Evolutionary conservation across 1,140 invertebrate species (phyloP), one percentile per base, ranked within the genome.

Genomic region (Meloidogyne floridensis): DNA sequence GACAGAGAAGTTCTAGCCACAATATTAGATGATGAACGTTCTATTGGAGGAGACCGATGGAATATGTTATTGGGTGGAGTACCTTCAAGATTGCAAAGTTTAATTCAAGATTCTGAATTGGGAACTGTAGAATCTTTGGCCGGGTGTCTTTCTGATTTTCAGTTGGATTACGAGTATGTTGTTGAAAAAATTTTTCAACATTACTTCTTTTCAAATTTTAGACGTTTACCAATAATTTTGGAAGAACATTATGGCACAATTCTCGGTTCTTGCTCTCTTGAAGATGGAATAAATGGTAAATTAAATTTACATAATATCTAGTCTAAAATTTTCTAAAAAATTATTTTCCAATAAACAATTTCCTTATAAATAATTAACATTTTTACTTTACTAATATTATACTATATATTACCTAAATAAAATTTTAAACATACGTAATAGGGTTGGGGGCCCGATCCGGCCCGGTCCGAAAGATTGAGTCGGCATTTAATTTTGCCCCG

Each of bases 131-230:
- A 82, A 47, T 83, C 87, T 5, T 69, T 89, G 9, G 86, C 88
- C 54, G 88, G 88, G 42, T 89, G 88, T 79, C 81, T 89, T 70
- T 90, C 89, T 11, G 89, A 89, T 80, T 81, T 89, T 47, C 85
- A 87, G 71, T 69, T 84, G 69, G 84, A 89, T 71, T 89, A 88
- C 83, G 81, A 90, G 87, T 87, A 42, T 74, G 72, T 54, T 13
- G 13, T 71, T 54, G 13, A 59, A 59, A 32, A 13, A 20, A 53
- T 53, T 32, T 32, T 32, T 32, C 32, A 32, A 32, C 32, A 32
- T 32, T 32, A 0, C 32, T 32, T 32, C 32, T 32, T 32, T 13
- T 18, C 8, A 15, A 82, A 18, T 82, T 74, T 77, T 59, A 89
- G 88, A 75, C 75, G 75, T 3, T 59, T 89, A 69, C 80, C 84